phyloP scores from a whole-genome alignment of 2,797 vertebrate species.

The Pseudochirops cupreus region DNA sequence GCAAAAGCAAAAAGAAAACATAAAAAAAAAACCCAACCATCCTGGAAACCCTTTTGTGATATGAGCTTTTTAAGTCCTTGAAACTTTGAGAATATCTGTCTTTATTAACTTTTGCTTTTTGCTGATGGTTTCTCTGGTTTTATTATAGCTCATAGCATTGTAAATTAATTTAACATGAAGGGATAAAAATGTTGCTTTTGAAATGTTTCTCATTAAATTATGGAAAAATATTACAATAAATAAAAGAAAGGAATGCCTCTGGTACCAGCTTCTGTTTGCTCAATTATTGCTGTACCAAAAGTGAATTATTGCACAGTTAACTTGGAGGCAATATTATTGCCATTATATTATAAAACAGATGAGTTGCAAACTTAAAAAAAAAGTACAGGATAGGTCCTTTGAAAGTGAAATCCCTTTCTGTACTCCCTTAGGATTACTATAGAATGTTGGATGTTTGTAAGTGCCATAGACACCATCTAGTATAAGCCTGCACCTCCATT shows the following conservation, averaged over 20 bases:
- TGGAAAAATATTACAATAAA: slow-evolving; percentile 85
- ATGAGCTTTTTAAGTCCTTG: slow-evolving; percentile 77
- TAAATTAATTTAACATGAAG: slow-evolving; percentile 89
- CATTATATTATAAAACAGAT: slow-evolving; percentile 84
- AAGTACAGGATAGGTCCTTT: slow-evolving; percentile 76
- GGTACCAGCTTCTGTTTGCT: slow-evolving; percentile 85
- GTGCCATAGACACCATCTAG: not conserved
- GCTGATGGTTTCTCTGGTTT: slow-evolving; percentile 83
- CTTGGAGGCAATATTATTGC: slow-evolving; percentile 82
- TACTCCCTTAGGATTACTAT: slow-evolving; percentile 13
- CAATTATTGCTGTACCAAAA: slow-evolving; percentile 83
- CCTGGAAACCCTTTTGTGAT: slow-evolving; percentile 69
- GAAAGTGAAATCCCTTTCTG: slow-evolving; percentile 80
- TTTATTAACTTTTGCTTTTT: slow-evolving; percentile 85
- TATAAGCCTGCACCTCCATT: not conserved
- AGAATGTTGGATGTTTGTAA: not conserved
- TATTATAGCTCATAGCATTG: slow-evolving; percentile 83
- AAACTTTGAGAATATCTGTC: slow-evolving; percentile 82
- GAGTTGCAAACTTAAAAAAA: slow-evolving; percentile 82
- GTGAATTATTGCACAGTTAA: slow-evolving; percentile 85
- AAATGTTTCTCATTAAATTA: slow-evolving; percentile 87
- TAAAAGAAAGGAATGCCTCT: slow-evolving; percentile 87
- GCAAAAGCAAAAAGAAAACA: slow-evolving; percentile 54
- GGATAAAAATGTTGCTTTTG: slow-evolving; percentile 86
- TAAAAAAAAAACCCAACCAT: not conserved